A percentile compares a stretch with the other conserved stretches of the same genome.
Evolutionary conservation across 2,888 invertebrate species (phyloP).

Genomic region (Epinotia ramella): DNA sequence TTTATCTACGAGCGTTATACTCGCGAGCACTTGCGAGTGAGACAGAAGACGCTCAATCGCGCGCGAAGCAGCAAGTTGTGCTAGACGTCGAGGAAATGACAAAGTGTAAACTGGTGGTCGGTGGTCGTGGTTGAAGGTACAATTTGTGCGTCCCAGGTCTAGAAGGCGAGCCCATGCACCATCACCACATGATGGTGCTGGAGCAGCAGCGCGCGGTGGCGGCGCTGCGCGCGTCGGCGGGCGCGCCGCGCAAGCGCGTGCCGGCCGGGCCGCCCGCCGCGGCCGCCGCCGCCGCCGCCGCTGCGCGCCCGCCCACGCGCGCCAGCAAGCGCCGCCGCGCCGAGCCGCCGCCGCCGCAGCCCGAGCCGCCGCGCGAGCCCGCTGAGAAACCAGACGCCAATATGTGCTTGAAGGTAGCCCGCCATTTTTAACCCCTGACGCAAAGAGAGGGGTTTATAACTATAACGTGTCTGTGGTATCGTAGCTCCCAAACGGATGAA

Average conservation of each 20-base stretch:
- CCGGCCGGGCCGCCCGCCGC: no score
- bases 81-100: no score
- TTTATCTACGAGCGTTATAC: no score
- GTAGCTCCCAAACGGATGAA: no score
- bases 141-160: constrained; percentile 60
- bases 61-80: no score
- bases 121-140: no score
- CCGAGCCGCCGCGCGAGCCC: constrained; percentile 87
- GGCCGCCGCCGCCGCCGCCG: constrained; percentile 62
- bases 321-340: constrained; percentile 62
- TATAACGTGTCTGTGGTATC: no score
- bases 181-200: constrained; percentile 85
- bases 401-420: constrained; percentile 90
- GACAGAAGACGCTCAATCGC: no score
- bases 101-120: no score
- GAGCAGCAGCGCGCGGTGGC: constrained; percentile 85
- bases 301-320: constrained; percentile 74
- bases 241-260: constrained; percentile 65
- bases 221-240: constrained; percentile 64
- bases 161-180: constrained; percentile 84
- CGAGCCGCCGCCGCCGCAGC: constrained; percentile 77
- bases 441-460: no score
- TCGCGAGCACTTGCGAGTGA: no score
- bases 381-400: constrained; percentile 93
- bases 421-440: no score